Evolutionary conservation across 37 sponge, comb jelly and placozoan species (phyloP), one percentile per base, ranked within the genome.

Genomic region (Bolinopsis microptera): DNA sequence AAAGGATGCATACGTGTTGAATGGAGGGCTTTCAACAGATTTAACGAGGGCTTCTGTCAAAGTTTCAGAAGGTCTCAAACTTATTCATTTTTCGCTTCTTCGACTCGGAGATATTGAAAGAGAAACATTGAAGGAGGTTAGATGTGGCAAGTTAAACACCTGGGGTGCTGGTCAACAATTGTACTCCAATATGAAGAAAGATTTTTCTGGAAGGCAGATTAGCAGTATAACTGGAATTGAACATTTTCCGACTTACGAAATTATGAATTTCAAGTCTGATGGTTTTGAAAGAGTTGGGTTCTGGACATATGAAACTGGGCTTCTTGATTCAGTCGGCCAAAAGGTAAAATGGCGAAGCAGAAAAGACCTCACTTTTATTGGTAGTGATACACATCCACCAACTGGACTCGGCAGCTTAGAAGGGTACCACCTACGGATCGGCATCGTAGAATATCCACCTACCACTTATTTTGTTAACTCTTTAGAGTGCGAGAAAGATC

Each of bases 391-490:
- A 13, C 2, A 24, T 8, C 37, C 82, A 21, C 82, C 82, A 2
- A 23, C 82, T 23, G 82, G 82, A 24, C 1, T 80, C 21, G 82
- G 36, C 3, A 21, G 32, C 22, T 36, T 80, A 31, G 1, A 1
- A 80, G 82, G 82, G 82, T 80, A 36, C 30, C 82, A 80, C 38
- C 35, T 80, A 2, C 24, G 37, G 37, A 35, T 80, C 21, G 82
- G 82, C 9, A 33, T 80, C 35, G 2, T 80, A 9, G 36, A 24
- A 13, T 32, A 34, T 21, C 21, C 36, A 9, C 82, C 82, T 2
- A 28, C 32, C 24, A 36, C 82, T 3, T 1, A 23, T 22, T 3
- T 80, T 8, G 32, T 30, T 8, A 36, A 80, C 21, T 13, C 16
- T 34, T 8, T 8, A 16, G 2, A 23, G 5, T 80, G 82, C 23